A percentile compares a stretch with the other conserved stretches of the same genome.
phyloP scores from a whole-genome alignment of 2,797 vertebrate species.

The Chanos chanos region DNA sequence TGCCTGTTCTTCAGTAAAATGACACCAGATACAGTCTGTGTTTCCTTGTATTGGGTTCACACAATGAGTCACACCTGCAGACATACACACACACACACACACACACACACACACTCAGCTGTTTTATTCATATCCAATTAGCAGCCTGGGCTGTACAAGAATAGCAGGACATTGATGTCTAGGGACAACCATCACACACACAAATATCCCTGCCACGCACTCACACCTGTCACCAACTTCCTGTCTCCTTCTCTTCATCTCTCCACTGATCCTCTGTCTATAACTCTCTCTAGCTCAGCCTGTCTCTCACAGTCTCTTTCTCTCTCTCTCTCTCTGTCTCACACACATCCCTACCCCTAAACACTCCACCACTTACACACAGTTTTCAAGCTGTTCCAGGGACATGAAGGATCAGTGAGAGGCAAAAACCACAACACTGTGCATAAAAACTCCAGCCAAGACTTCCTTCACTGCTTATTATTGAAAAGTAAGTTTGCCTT shows the following conservation, averaged over 20 bases:
- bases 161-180: slow-evolving; percentile 37
- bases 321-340: slow-evolving; percentile 5
- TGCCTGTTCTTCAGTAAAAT: too few species aligned
- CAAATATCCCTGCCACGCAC: slow-evolving; percentile 29
- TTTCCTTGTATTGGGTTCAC: too few species aligned
- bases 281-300: not conserved
- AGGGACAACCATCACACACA: slow-evolving; percentile 38
- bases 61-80: not conserved
- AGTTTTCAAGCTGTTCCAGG: too few species aligned
- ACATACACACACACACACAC: not conserved
- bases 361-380: not conserved
- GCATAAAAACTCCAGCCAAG: too few species aligned
- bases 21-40: too few species aligned
- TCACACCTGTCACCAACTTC: slow-evolving; percentile 9
- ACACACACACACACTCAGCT: slow-evolving; percentile 34
- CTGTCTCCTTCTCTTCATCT: too few species aligned
- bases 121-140: slow-evolving; percentile 45
- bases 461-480: too few species aligned
- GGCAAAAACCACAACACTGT: too few species aligned
- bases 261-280: slow-evolving; percentile 24
- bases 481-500: too few species aligned
- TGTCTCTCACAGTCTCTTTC: not conserved
- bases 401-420: too few species aligned
- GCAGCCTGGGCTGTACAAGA: slow-evolving; percentile 26
- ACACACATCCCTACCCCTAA: not conserved